phyloP scores from a whole-genome alignment of 2,888 invertebrate species.

The Monopis laevigella region DNA sequence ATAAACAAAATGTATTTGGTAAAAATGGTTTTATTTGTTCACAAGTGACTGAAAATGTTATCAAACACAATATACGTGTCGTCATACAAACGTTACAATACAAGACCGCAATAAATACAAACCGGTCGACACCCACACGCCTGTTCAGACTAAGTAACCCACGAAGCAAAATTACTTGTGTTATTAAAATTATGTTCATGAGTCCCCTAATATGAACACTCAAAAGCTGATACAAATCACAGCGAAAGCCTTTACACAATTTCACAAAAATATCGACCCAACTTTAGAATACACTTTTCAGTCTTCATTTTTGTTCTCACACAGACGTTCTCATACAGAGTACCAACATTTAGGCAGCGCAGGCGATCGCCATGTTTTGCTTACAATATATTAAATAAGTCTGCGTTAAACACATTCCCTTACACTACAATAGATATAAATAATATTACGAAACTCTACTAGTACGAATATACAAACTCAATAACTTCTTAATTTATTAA shows the following conservation, averaged over 20 bases:
- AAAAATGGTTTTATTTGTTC: conserved; percentile 61
- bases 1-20: conserved; percentile 37
- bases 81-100: conserved; percentile 54
- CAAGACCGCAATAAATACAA: conserved; percentile 42
- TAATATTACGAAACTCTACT: conserved; percentile 59
- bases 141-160: not conserved
- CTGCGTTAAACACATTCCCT: conserved; percentile 39
- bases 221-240: conserved; percentile 6
- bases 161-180: not conserved
- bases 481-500: conserved; percentile 60
- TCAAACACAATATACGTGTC: conserved; percentile 60
- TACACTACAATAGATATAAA: conserved; percentile 45
- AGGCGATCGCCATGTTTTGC: conserved; percentile 5
- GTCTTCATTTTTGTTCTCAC: conserved; percentile 5
- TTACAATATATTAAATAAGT: conserved; percentile 19
- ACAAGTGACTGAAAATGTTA: conserved; percentile 65
- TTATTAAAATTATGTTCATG: not conserved
- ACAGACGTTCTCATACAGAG: no score
- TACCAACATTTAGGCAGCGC: not conserved
- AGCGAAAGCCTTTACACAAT: conserved; percentile 10
- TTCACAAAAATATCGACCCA: conserved; percentile 2
- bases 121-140: not conserved
- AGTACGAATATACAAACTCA: conserved; percentile 67
- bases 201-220: conserved; percentile 2
- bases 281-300: conserved; percentile 8